Percentiles rank a stretch among this genome's conserved stretches.
Conservation (phyloP, 1,140 invertebrate genomes). For the Lanistes nyassanus region DNA sequence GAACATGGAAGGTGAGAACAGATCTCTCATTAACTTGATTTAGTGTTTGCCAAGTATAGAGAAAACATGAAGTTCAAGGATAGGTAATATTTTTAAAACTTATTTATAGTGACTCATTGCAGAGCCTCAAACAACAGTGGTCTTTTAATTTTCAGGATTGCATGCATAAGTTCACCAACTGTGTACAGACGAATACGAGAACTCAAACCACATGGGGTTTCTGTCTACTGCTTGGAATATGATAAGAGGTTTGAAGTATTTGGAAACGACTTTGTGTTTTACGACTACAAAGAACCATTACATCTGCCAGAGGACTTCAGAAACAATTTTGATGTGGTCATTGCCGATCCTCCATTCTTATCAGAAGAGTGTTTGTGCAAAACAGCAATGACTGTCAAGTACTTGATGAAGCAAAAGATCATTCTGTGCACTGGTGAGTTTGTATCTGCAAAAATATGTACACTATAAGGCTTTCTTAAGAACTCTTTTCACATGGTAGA, state of each 20-base stretch:
- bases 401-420: slow-evolving; percentile 82
- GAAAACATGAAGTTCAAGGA: neutral
- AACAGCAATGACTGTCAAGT: slow-evolving; percentile 80
- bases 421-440: slow-evolving; percentile 91
- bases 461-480: no score
- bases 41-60: no score
- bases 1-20: slow-evolving; percentile 69
- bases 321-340: slow-evolving; percentile 81
- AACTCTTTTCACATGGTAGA: no score
- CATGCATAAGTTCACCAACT: slow-evolving; percentile 90
- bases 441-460: no score
- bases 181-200: slow-evolving; percentile 75
- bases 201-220: slow-evolving; percentile 48
- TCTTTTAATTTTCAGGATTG: slow-evolving; percentile 71
- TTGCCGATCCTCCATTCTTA: slow-evolving; percentile 94
- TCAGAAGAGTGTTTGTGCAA: slow-evolving; percentile 92
- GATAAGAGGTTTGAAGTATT: slow-evolving; percentile 83
- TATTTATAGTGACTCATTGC: no score
- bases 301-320: slow-evolving; percentile 75
- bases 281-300: slow-evolving; percentile 88
- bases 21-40: no score
- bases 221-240: slow-evolving; percentile 71
- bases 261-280: slow-evolving; percentile 84
- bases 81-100: no score
- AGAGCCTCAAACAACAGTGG: no score